Evolutionary conservation across 1,140 invertebrate genomes (phyloP).

Genomic region (Nephila pilipes): DNA sequence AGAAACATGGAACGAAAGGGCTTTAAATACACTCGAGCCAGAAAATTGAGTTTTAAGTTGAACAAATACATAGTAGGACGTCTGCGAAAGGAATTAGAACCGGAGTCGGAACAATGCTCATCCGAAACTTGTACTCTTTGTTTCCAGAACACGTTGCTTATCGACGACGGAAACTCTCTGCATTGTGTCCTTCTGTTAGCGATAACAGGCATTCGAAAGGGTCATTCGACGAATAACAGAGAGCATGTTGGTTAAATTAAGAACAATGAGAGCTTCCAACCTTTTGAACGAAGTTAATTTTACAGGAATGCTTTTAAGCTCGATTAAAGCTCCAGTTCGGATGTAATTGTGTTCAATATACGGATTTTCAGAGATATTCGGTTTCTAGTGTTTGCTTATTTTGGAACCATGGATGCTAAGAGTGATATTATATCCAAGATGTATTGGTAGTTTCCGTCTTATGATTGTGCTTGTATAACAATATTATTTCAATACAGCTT

Average conservation of each 20-base stretch:
- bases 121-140: slow-evolving; percentile 21
- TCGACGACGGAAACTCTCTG: background rate
- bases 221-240: background rate
- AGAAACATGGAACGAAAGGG: no score
- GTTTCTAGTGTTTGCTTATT: background rate
- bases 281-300: background rate
- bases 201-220: slow-evolving; percentile 4
- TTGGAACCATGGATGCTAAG: background rate
- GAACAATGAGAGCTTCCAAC: background rate
- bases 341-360: background rate
- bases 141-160: slow-evolving; percentile 1
- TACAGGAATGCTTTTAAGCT: background rate
- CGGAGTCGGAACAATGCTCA: slow-evolving; percentile 10
- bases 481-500: background rate
- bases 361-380: background rate
- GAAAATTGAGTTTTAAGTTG: background rate
- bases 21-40: background rate
- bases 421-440: background rate
- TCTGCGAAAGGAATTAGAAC: slow-evolving; percentile 5
- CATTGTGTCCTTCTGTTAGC: background rate
- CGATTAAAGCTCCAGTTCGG: background rate
- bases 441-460: no score
- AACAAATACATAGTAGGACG: background rate
- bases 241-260: background rate
- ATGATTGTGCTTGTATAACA: no score